Percentiles rank a stretch among this genome's conserved stretches.
Evolutionary conservation across 2,888 invertebrate species (phyloP).

Genomic region (Caenorhabditis wallacei): DNA sequence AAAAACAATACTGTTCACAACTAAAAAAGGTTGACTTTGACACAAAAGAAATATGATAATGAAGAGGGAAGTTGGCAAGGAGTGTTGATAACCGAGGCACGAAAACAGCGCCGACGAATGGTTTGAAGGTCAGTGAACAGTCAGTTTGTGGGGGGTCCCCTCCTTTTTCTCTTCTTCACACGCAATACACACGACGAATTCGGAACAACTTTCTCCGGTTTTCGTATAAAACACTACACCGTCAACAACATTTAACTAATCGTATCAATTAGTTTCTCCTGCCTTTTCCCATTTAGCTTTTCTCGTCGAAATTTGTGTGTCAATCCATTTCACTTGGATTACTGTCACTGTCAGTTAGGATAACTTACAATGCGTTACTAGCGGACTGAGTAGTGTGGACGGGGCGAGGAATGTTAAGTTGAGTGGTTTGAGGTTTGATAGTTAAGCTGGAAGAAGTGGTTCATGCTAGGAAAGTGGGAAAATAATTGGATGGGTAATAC

Average conservation of each 20-base stretch:
- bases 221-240: conserved; percentile 47
- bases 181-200: conserved; percentile 50
- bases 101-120: conserved; percentile 44
- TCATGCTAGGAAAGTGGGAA: not conserved
- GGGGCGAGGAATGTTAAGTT: conserved; percentile 63
- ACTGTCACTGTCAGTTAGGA: conserved; percentile 15
- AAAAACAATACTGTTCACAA: conserved; percentile 4
- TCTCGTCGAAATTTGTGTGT: conserved; percentile 2
- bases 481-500: not conserved
- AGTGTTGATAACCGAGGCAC: conserved; percentile 61
- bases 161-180: conserved; percentile 6
- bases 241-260: conserved; percentile 59
- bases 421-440: conserved; percentile 67
- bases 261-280: conserved; percentile 51
- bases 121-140: conserved; percentile 63
- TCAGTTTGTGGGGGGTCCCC: conserved; percentile 33
- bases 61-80: conserved; percentile 46
- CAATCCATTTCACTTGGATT: conserved; percentile 19
- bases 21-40: not conserved
- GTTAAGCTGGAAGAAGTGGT: conserved; percentile 55
- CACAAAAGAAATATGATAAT: conserved; percentile 52
- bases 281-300: conserved; percentile 3
- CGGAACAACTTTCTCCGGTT: conserved; percentile 64
- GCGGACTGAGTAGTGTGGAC: conserved; percentile 66
- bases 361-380: conserved; percentile 64